phyloP scores from a whole-genome alignment of 1,140 invertebrate species.

The Penaeus japonicus region DNA sequence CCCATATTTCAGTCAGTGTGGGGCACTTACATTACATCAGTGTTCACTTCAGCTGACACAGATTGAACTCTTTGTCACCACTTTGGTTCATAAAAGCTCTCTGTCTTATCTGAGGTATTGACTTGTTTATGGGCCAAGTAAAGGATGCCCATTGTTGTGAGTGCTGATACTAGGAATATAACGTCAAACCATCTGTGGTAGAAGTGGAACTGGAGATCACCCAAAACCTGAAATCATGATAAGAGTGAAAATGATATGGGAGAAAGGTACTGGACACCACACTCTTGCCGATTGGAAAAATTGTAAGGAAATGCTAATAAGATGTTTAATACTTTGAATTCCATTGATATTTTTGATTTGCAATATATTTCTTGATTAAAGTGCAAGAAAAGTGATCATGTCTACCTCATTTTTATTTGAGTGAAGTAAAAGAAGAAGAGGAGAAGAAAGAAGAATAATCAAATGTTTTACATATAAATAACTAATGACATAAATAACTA shows the following conservation, averaged over 20 bases:
- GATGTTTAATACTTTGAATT: neutral
- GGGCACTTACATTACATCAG: neutral
- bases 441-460: too few species aligned
- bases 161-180: constrained; percentile 96
- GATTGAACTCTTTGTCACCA: constrained; percentile 15
- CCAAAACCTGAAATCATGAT: constrained; percentile 63
- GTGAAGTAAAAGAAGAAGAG: too few species aligned
- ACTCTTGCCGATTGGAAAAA: neutral
- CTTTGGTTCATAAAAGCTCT: constrained; percentile 39
- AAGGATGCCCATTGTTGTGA: constrained; percentile 94
- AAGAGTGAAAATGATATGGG: neutral
- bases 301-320: neutral
- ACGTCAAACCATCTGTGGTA: constrained; percentile 99
- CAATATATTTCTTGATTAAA: too few species aligned
- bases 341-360: neutral
- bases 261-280: too few species aligned
- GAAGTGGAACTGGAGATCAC: constrained; percentile 98
- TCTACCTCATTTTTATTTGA: too few species aligned
- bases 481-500: too few species aligned
- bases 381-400: too few species aligned
- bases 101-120: constrained; percentile 45
- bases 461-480: too few species aligned
- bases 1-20: neutral
- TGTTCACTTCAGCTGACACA: neutral
- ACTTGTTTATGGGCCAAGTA: constrained; percentile 90